Base-by-base conservation (phyloP, 2,797 vertebrate species). In the Sebastes dallii region DNA sequence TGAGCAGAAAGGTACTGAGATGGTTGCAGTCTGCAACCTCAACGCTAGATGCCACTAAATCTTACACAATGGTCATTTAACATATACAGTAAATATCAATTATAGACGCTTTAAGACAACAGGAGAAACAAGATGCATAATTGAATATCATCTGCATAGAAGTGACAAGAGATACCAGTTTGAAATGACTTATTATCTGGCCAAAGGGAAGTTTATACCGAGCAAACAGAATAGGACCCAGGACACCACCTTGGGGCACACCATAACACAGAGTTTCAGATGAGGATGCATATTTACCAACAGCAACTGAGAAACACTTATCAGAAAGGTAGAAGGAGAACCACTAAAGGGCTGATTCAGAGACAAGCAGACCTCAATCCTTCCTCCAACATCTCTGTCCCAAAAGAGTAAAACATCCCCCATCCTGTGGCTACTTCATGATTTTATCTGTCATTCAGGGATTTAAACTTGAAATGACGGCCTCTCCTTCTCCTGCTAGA, bases 401-500 rank as follows among this genome's bases (percentile, higher is more conserved):
- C 36, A 39, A 60, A 58, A 70, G 34, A 42, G 12, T 56, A 55
- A 72, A 85, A 55, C 50, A 66, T 66, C 56, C 14, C 20, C 9
- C 30, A 12, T 81, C 54, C 65, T 64, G 34, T 56, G 4, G 50
- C 32, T 46, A 34, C 32, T 29, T 72, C 20, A 67, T 66, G 10
- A 60, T 75, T 82, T 58, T 58, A 74, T 60, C 36, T 69, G 61
- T 80, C 56, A 66, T 65, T 83, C 12, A 46, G 67, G 66, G 69
- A 82, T 78, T 77, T 73, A 55, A 75, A 65, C 66, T 74, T 54
- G 2, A 70, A 55, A 24, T 60, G 62, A 75, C 29, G 46, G 46
- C 66, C 18, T 68, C 39, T 74, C 32, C 62, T 77, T 64, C 75
- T 80, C 61, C 71, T 87, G 76, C 46, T 83, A 70, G 52, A 91